These are phyloP conservation scores for Lepidurus couesii DNA, from an alignment of 1,140 invertebrate genomes.

Conservation along the genomic window DNA sequence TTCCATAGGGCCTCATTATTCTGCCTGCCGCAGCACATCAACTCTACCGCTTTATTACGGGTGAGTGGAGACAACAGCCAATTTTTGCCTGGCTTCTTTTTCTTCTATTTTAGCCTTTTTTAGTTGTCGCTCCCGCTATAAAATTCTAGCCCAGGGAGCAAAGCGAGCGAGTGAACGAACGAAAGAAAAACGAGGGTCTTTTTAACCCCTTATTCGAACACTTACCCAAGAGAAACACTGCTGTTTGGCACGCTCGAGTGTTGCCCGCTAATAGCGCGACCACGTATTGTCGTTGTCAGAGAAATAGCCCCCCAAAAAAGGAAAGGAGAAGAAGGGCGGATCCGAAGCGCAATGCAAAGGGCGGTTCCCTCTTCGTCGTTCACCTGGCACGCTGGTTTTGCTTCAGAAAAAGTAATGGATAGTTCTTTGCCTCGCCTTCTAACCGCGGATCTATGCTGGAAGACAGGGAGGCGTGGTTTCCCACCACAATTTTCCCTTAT, in stretches of 20 bases:
- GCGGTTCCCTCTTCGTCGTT: background rate
- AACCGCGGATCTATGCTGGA: background rate
- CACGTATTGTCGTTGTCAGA: slow-evolving; percentile 18
- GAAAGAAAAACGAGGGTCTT: background rate
- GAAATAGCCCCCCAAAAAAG: background rate
- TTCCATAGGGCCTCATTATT: slow-evolving; percentile 22
- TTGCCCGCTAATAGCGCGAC: slow-evolving; percentile 20
- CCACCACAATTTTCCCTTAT: background rate
- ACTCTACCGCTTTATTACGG: slow-evolving; percentile 21
- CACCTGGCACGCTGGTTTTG: slow-evolving; percentile 1
- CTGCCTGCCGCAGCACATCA: slow-evolving; percentile 20
- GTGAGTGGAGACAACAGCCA: slow-evolving; percentile 17
- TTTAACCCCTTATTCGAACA: slow-evolving; percentile 9
- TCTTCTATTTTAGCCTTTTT: background rate
- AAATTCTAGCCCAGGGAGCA: background rate
- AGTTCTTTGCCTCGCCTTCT: too few species aligned
- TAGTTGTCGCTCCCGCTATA: background rate
- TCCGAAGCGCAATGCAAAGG: background rate
- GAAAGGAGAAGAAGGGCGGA: background rate
- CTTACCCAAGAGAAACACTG: slow-evolving; percentile 6
- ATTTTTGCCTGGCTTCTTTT: background rate
- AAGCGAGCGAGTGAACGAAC: background rate
- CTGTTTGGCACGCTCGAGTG: slow-evolving; percentile 15
- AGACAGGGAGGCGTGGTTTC: background rate
- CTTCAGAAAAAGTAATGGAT: background rate